Evolutionary conservation across 2,888 invertebrate species (phyloP), one percentile per base, ranked within the genome.

Genomic region (Orthonevra nobilis): DNA sequence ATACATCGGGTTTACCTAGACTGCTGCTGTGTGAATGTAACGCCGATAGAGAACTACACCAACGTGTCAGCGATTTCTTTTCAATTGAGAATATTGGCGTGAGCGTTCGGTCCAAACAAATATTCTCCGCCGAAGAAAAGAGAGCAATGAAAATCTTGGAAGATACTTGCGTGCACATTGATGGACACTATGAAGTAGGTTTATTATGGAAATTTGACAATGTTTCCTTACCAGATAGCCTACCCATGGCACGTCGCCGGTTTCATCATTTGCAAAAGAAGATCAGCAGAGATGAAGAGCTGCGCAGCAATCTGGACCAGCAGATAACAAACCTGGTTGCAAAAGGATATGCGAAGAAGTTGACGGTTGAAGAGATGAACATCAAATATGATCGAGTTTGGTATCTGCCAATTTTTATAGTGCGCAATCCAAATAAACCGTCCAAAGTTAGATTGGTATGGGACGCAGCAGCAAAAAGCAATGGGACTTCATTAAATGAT

Each of bases 391-490:
- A 60, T 14, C 23, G 42, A 6, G 48, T 69, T 3, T 82, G 75
- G 81, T 79, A 82, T 56, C 26, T 82, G 17, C 82, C 81, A 14
- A 81, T 74, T 30, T 82, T 81, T 40, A 66, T 64, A 1, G 46
- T 63, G 0, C 52, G 6, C 28, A 82, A 81, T 32, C 77, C 82
- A 3, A 84, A 84, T 10, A 85, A 85, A 58, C 82, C 82, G 1
- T 74, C 68, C 20, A 81, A 83, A 60, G 19, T 84, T 2, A 66
- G 85, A 20, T 34, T 86, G 6, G 86, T 86, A 0, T 85, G 74
- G 77, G 85, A 86, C 64, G 86, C 85, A 1, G 85, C 85, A 3
- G 85, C 85, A 0, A 83, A 81, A 48, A 74, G 56, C 2, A 48
- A 83, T 14, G 85, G 84, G 2, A 28, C 81, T 3, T 81, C 75